Evolutionary conservation across 2,113 vertebrate genomes (phyloP), one percentile per base, ranked within the genome.

Genomic region (Coptodon bakossiorum): DNA sequence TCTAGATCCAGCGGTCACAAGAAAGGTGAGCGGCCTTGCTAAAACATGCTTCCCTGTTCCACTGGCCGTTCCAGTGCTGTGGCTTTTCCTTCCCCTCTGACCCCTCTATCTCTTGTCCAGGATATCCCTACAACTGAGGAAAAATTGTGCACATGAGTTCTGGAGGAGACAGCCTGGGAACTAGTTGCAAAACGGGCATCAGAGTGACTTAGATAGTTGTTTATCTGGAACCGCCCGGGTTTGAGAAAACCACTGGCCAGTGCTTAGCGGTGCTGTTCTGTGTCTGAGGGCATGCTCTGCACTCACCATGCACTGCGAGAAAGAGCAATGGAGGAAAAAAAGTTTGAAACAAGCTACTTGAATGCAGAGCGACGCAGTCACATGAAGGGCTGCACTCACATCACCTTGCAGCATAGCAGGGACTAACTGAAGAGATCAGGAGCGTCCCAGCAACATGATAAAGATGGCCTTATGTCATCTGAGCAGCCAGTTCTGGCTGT

Each of bases 1-100:
- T 95, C 97, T 99, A 63, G 98, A 99, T 95, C 98, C 98, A 3
- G 98, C 98, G 16, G 98, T 99, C 80, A 98, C 98, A 87, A 97
- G 98, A 94, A 99, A 99, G 98, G 98, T 99, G 96, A 98, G 93
- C 5, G n/a, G 11, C 89, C 90, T 57, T 7, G 13, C 83, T 17
- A 38, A 68, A 38, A 66, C 52, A 31, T 6, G 8, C 76, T 52
- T 54, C 85, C 84, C 88, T 89, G 85, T 92, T 90, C 82, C 89
- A 27, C 24, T 6, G 34, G 73, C 82, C 40, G 57, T 90, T 90
- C 57, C 63, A 48, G 66, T 63, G 87, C 66, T 12, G 56, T 27
- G 54, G 76, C 84, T 80, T 87, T 91, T 91, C 94, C 89, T 81
- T 84, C 86, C 82, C 86, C 78, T 81, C 66, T 68, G 83, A 90